phyloP scores from a whole-genome alignment of 2,797 vertebrate genomes.

The Anomalospiza imberbis region DNA sequence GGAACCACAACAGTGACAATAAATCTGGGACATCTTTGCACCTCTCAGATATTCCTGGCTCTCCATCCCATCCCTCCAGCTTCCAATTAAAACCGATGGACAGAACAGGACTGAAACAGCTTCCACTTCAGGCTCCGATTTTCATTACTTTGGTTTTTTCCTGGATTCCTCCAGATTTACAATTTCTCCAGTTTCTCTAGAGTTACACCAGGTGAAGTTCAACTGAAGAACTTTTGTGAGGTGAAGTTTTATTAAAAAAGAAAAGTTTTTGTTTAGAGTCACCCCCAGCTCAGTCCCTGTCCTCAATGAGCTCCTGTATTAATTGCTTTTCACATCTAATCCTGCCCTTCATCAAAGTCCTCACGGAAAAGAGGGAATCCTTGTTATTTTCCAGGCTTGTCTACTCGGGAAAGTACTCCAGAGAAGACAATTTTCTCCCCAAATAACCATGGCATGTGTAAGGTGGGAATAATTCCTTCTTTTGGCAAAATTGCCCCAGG shows the following conservation, averaged over 20 bases:
- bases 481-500: background rate
- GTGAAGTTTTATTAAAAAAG: background rate
- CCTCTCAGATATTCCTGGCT: background rate
- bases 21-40: fast-evolving
- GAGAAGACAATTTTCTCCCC: background rate
- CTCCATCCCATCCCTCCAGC: background rate
- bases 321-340: background rate
- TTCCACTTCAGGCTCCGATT: background rate
- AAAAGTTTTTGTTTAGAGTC: background rate
- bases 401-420: background rate
- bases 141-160: background rate
- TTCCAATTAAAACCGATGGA: background rate
- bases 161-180: background rate
- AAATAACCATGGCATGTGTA: fast-evolving
- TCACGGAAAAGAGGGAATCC: background rate
- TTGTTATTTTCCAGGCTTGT: background rate
- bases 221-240: background rate
- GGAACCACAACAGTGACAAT: too few species aligned
- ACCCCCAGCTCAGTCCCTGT: background rate
- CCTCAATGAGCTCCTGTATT: background rate
- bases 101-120: background rate
- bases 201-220: background rate
- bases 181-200: background rate
- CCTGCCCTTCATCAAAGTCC: background rate
- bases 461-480: background rate